A percentile compares a stretch with the other conserved stretches of the same genome.
These are phyloP conservation scores for Oligia latruncula DNA, from an alignment of 2,888 invertebrate genomes.

Conservation along the genomic window DNA sequence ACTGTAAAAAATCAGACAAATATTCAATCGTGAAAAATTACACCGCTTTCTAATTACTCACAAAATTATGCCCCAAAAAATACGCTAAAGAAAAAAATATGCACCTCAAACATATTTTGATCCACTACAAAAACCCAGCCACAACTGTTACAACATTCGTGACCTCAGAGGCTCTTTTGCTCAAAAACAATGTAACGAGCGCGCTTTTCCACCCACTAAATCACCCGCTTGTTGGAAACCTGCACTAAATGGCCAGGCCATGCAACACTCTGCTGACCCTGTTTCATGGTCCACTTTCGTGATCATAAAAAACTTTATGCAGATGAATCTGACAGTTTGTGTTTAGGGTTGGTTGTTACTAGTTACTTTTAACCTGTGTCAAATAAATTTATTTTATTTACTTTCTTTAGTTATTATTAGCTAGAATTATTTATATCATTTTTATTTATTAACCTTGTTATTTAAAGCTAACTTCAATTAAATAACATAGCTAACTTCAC, in stretches of 20 bases:
- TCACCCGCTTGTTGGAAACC: conserved; percentile 42
- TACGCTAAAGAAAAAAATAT: neutral
- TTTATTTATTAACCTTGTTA: too few relatives aligned
- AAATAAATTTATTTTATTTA: too few relatives aligned
- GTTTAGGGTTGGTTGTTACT: conserved; percentile 2
- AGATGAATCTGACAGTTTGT: conserved; percentile 35
- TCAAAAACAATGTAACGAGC: conserved; percentile 36
- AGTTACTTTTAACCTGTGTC: too few relatives aligned
- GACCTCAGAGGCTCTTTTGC: conserved; percentile 28
- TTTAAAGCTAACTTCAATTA: too few relatives aligned
- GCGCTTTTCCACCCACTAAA: conserved; percentile 47
- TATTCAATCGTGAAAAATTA: neutral
- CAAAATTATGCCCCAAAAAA: neutral
- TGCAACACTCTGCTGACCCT: conserved; percentile 40
- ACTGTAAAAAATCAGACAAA: neutral
- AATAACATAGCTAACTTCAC: too few relatives aligned
- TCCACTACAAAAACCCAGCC: conserved; percentile 4
- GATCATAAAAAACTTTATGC: conserved; percentile 53
- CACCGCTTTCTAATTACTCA: neutral
- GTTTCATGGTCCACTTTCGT: conserved; percentile 44
- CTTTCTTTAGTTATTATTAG: too few relatives aligned
- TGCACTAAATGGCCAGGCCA: conserved; percentile 47
- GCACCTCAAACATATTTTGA: too few relatives aligned
- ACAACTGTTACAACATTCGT: conserved; percentile 20
- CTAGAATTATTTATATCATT: too few relatives aligned